Base-by-base conservation (phyloP, 1,140 invertebrate species). In the Chrysopa pallens region DNA sequence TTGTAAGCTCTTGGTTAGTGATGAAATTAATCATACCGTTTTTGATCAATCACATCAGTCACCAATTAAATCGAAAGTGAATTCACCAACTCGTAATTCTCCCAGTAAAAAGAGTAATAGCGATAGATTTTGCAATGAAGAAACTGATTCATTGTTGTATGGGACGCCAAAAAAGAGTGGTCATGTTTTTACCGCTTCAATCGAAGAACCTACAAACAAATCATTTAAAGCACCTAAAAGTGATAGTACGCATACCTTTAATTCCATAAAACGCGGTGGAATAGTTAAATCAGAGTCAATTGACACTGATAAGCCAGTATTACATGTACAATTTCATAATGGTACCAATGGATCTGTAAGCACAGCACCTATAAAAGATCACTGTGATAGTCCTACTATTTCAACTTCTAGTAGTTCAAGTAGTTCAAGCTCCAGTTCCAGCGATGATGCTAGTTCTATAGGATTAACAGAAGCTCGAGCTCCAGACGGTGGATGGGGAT, bases 401-500 rank as follows among this genome's bases (percentile, higher is more conserved):
- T 69, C 69, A 8, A 57, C 64, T 6, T 66, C 65, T 6, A 58
- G 56, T 11, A 61, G 58, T 1, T 60, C 60, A 40, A 66, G 63
- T 7, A 57, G 54, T 2, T 49, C 45, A 15, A 49, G 49, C 28
- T 60, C 59, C 15, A 66, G 62, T 28, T 67, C 61, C 40, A 70
- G 67, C 0, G 73, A 70, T 3, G 72, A 75, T 33, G 73, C 72
- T 44, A 70, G 72, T 38, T 77, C 73, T 15, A 51, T 74, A 2
- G 73, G 64, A 6, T 64, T 76, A 42, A 66, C 74, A 0, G 78
- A 80, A 53, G 69, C 73, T 0, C 61, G 72, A 35, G 72, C 80
- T 0, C 80, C 80, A 1, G 80, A 84, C 52, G 80, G 80, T 13
- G 80, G 80, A 1, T 83, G 77, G 76, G 80, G 80, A 13, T 83